These are phyloP conservation scores for Oriolus oriolus DNA, from an alignment of 2,113 vertebrate species.

Conservation along the genomic window DNA sequence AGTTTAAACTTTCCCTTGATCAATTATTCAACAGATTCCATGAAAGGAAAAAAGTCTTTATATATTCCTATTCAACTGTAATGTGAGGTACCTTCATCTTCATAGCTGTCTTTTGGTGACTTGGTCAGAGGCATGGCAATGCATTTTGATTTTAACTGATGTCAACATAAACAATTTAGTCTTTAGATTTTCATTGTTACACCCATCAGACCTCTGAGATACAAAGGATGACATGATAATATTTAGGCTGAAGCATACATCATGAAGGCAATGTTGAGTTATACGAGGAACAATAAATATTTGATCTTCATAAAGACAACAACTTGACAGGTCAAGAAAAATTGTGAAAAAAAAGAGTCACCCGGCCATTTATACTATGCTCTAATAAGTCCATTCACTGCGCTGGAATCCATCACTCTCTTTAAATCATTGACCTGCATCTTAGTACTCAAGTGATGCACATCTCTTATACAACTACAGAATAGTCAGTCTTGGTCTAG, in stretches of 20 bases:
- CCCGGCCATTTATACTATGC: rapidly evolving
- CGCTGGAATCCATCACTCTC: neutral
- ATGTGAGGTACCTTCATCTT: neutral
- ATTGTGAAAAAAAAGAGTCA: neutral
- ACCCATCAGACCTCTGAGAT: neutral
- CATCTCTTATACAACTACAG: neutral
- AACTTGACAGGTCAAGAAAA: neutral
- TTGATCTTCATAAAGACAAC: neutral
- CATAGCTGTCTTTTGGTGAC: neutral
- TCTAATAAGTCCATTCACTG: neutral
- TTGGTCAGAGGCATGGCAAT: neutral
- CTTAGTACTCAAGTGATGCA: neutral
- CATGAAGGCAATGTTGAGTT: neutral
- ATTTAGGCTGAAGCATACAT: neutral
- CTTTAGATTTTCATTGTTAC: neutral
- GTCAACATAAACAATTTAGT: neutral
- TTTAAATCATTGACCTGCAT: neutral
- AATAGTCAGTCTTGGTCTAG: neutral
- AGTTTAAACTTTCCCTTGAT: neutral
- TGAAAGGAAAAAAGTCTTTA: neutral
- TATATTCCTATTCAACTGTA: neutral
- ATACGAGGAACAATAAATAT: neutral
- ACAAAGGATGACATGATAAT: neutral
- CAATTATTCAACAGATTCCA: neutral
- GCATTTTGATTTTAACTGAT: neutral